Percentiles rank a stretch among this genome's conserved stretches.
These are phyloP conservation scores for Drosophila malerkotliana DNA, from an alignment of 1,140 invertebrate species.

Conservation along the genomic window DNA sequence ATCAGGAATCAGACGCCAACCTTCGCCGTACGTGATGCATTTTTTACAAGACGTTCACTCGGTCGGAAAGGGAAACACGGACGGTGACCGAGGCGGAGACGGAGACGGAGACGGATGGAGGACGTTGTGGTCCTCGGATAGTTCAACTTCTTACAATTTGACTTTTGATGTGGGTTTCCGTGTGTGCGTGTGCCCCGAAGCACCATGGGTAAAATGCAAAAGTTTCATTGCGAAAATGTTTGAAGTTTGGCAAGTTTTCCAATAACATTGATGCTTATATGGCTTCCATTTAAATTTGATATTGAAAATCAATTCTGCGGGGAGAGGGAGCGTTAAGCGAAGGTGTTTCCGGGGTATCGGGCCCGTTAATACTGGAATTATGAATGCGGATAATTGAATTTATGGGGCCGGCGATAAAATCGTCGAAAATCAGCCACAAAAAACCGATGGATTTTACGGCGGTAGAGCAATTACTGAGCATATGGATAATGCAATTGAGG, in stretches of 20 bases:
- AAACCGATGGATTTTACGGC: slow-evolving; percentile 1
- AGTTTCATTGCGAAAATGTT: slow-evolving; percentile 44
- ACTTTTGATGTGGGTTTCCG: slow-evolving; percentile 69
- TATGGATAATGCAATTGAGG: slow-evolving; percentile 16
- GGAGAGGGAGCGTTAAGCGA: too few species aligned
- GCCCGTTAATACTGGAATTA: slow-evolving; percentile 12
- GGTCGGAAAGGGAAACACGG: slow-evolving; percentile 18
- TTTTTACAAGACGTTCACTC: slow-evolving; percentile 54
- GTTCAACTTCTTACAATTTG: slow-evolving; percentile 69
- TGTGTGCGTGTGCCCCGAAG: slow-evolving; percentile 40
- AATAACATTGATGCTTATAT: slow-evolving; percentile 31
- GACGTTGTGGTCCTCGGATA: slow-evolving; percentile 42
- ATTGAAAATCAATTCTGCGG: slow-evolving; percentile 1
- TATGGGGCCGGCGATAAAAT: neutral
- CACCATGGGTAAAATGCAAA: slow-evolving; percentile 54
- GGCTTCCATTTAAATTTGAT: slow-evolving; percentile 19
- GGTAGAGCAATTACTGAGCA: slow-evolving; percentile 9
- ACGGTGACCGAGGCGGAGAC: neutral
- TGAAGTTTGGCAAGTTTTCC: slow-evolving; percentile 40
- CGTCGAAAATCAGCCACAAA: neutral
- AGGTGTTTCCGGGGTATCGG: slow-evolving; percentile 1
- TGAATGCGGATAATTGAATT: slow-evolving; percentile 25
- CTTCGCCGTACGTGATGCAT: slow-evolving; percentile 73
- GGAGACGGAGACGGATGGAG: neutral
- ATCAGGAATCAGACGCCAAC: slow-evolving; percentile 34